Base-by-base conservation (phyloP, 2,113 vertebrate genomes). In the Callionymus lyra region DNA sequence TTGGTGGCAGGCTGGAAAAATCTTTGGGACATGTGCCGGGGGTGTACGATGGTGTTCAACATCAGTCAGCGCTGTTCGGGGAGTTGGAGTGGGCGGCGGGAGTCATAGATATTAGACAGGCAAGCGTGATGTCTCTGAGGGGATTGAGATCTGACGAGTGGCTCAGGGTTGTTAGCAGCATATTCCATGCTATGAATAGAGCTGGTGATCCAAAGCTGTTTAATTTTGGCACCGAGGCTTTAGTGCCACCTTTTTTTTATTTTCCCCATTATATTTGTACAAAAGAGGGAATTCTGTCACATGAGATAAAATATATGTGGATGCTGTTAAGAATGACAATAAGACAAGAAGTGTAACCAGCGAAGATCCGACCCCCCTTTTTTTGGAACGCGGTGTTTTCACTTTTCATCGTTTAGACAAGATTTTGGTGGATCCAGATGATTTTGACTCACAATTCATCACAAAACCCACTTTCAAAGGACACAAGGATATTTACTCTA, bases 1-100 rank as follows among this genome's bases (percentile, higher is more conserved):
- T 62, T 59, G 54, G 42, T 56, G 56, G 61, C 64, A 53, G 62
- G 44, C 63, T 64, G 63, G 45, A 77, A 70, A 63, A 70, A 57
- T 58, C 56, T 68, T 56, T 45, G 43, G 68, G 72, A 74, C 72
- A 31, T 34, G 41, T 13, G 59, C 65, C 56, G 56, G 54, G 63
- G 65, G 63, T 62, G 59, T 63, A 52, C 57, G 57, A 59, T 70
- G 52, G 41, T 48, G 61, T 70, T 65, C 44, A 41, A 53, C 63
- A 67, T 67, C 65, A 68, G 61, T 66, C 60, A 51, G 6, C 44
- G 60, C 56, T 52, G 56, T 62, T 60, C 46, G 44, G 32, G 47
- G 56, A 58, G 45, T 34, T 47, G 16, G 50, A 54, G 76, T 75
- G 58, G 65, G 68, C 21, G 70, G 57, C 56, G 51, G 33, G 15